These are phyloP conservation scores for Poicephalus meyeri DNA, from an alignment of 2,113 vertebrate species.

Conservation along the genomic window DNA sequence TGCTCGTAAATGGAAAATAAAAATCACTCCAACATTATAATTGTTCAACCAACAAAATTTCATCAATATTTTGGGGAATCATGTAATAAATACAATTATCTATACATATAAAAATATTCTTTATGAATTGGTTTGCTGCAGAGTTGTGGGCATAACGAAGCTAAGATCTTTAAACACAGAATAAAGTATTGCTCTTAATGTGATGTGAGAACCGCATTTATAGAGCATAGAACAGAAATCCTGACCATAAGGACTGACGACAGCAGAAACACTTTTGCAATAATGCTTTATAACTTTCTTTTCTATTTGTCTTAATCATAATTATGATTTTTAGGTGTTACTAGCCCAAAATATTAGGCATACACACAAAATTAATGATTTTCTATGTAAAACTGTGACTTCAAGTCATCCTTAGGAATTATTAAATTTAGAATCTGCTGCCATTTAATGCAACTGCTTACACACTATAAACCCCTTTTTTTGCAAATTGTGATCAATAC, in stretches of 20 bases:
- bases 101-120: not conserved
- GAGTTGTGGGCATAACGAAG: not conserved
- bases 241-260: not conserved
- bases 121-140: not conserved
- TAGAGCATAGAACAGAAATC: not conserved
- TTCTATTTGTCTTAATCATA: not conserved
- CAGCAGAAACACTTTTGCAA: not conserved
- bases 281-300: not conserved
- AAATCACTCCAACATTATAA: not conserved
- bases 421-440: not conserved
- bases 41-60: not conserved
- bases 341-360: not conserved
- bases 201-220: not conserved
- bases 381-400: not conserved
- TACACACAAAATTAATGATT: not conserved
- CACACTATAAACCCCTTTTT: not conserved
- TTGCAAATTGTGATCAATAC: not conserved
- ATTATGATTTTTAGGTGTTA: not conserved
- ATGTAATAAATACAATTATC: not conserved
- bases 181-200: not conserved
- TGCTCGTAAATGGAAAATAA: not conserved
- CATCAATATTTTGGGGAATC: not conserved
- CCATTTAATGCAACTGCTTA: not conserved
- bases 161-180: not conserved
- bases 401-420: not conserved